phyloP scores from a whole-genome alignment of 2,113 vertebrate genomes.

The Oceanites oceanicus region DNA sequence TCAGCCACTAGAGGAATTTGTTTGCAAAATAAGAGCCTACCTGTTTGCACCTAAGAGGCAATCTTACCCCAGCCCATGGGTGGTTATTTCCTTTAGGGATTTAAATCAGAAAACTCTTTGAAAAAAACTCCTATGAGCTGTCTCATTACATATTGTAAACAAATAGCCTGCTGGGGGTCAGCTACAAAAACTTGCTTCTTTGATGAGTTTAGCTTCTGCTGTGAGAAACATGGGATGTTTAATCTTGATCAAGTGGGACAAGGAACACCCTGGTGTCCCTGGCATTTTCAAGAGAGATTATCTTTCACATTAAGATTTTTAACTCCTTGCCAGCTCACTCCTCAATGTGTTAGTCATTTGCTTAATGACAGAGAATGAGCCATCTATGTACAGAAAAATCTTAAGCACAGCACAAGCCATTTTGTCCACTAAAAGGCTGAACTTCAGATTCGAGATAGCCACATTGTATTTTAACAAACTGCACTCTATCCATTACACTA shows the following conservation, averaged over 20 bases:
- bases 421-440: not conserved
- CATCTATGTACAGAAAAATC: not conserved
- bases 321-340: not conserved
- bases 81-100: not conserved
- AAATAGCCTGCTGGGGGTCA: not conserved
- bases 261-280: not conserved
- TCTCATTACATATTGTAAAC: not conserved
- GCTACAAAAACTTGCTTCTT: not conserved
- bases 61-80: not conserved
- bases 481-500: not conserved
- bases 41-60: not conserved
- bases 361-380: not conserved
- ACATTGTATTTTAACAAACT: not conserved
- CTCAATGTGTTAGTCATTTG: not conserved
- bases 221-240: not conserved
- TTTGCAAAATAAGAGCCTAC: not conserved
- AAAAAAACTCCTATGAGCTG: not conserved
- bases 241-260: not conserved
- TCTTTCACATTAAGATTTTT: not conserved
- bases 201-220: slow-evolving; percentile 4
- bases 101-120: not conserved
- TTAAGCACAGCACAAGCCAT: not conserved
- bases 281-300: not conserved
- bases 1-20: not conserved
- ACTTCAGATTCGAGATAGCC: not conserved